Percentiles rank a stretch among this genome's conserved stretches.
phyloP scores from a whole-genome alignment of 2,888 invertebrate genomes.

The Colletes collaris region DNA sequence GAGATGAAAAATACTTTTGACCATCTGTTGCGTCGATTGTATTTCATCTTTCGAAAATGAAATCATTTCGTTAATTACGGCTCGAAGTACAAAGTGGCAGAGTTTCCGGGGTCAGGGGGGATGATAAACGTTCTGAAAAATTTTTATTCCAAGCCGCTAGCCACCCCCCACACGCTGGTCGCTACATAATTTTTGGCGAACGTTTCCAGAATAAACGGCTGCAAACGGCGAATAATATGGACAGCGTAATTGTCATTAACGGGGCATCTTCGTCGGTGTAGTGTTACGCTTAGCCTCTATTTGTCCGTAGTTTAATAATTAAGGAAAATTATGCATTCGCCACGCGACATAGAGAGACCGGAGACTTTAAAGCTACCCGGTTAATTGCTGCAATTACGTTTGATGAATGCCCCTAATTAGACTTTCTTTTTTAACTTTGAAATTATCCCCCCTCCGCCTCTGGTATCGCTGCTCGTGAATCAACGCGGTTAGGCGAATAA shows the following conservation, averaged over 20 bases:
- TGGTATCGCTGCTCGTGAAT: slow-evolving; percentile 24
- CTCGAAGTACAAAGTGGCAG: no score
- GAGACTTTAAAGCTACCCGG: slow-evolving; percentile 22
- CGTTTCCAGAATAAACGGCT: not conserved
- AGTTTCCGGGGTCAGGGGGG: no score
- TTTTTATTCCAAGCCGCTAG: no score
- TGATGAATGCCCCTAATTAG: slow-evolving; percentile 64
- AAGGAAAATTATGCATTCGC: slow-evolving; percentile 52
- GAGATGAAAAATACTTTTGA: no score
- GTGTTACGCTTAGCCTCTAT: slow-evolving; percentile 31
- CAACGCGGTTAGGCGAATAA: not conserved
- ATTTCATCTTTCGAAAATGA: no score
- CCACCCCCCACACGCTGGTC: no score
- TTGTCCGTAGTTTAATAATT: slow-evolving; percentile 49
- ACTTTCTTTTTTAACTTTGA: slow-evolving; percentile 23
- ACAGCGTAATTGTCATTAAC: slow-evolving; percentile 48
- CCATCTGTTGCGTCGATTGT: no score
- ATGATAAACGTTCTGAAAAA: no score
- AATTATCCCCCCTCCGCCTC: not conserved
- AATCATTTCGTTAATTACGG: no score
- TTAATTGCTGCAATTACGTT: slow-evolving; percentile 65
- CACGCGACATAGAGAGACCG: slow-evolving; percentile 13
- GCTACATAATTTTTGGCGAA: slow-evolving; percentile 16
- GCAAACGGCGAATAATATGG: slow-evolving; percentile 13
- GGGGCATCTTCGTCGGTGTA: slow-evolving; percentile 30